A percentile compares a stretch with the other conserved stretches of the same genome.
phyloP scores from a whole-genome alignment of 2,113 vertebrate species.

The Chloroceryle aenea region DNA sequence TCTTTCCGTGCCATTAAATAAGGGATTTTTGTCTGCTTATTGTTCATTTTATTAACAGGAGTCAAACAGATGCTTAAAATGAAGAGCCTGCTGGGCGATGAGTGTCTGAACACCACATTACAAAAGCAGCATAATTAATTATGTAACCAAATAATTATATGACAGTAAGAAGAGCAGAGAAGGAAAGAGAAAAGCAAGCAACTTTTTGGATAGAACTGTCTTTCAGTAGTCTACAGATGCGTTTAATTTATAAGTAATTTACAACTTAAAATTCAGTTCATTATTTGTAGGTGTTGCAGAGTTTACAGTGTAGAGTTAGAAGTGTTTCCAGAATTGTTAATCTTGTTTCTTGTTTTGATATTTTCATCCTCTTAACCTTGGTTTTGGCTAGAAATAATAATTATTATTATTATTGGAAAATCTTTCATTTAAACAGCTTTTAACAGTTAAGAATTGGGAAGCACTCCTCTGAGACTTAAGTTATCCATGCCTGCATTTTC shows the following conservation, averaged over 20 bases:
- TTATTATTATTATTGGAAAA: not conserved
- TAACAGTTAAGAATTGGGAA: not conserved
- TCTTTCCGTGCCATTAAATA: not conserved
- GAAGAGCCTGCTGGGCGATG: not conserved
- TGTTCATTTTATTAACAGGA: not conserved
- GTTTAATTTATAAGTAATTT: not conserved
- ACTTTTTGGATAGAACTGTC: not conserved
- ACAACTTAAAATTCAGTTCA: not conserved
- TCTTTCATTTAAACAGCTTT: not conserved
- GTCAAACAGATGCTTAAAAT: not conserved
- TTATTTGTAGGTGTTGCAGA: not conserved
- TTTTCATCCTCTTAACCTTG: not conserved
- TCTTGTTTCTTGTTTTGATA: not conserved
- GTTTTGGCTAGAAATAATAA: not conserved
- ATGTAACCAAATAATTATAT: not conserved
- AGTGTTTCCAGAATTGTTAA: not conserved
- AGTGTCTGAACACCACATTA: conserved; percentile 6
- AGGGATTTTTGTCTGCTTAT: not conserved
- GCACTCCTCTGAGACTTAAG: not conserved
- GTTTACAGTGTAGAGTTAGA: not conserved
- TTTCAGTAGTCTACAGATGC: not conserved
- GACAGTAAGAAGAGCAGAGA: not conserved
- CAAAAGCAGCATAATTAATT: not conserved
- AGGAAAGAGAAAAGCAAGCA: not conserved
- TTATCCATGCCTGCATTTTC: not conserved